phyloP scores from a whole-genome alignment of 2,888 invertebrate genomes.

The Hymenopus coronatus region DNA sequence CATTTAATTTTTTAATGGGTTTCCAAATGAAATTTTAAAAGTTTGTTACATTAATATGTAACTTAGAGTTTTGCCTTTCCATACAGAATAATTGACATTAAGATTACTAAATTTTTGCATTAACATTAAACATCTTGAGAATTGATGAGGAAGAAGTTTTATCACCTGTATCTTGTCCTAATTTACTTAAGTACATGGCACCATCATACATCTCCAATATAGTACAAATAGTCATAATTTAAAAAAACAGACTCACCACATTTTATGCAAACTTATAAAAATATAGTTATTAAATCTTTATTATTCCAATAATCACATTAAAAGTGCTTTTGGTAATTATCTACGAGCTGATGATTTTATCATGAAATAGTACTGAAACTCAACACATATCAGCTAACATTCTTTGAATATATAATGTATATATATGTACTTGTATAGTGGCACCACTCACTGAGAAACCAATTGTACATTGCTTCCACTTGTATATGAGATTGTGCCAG shows the following conservation, averaged over 20 bases:
- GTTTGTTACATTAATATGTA: not conserved
- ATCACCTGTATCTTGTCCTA: not conserved
- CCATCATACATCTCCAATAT: not conserved
- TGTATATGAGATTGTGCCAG: not conserved
- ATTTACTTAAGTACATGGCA: not conserved
- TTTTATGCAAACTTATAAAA: not conserved
- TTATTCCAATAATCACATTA: not conserved
- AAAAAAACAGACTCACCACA: not conserved
- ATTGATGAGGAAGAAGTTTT: not conserved
- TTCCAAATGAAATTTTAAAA: not conserved
- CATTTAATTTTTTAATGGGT: not conserved
- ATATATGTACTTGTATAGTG: not conserved
- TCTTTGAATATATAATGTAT: not conserved
- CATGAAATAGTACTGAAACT: not conserved
- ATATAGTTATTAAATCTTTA: not conserved
- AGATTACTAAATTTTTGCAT: not conserved
- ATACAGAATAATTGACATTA: too few species aligned
- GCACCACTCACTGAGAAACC: slow-evolving; percentile 8
- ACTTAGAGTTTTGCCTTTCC: not conserved
- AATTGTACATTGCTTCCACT: not conserved
- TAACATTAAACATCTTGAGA: not conserved
- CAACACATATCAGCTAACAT: not conserved
- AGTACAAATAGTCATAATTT: not conserved
- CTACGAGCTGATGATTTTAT: not conserved
- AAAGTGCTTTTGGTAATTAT: not conserved